Percentiles rank a stretch among this genome's conserved stretches.
Evolutionary conservation across 2,113 vertebrate genomes (phyloP).

Genomic region (Egretta garzetta): DNA sequence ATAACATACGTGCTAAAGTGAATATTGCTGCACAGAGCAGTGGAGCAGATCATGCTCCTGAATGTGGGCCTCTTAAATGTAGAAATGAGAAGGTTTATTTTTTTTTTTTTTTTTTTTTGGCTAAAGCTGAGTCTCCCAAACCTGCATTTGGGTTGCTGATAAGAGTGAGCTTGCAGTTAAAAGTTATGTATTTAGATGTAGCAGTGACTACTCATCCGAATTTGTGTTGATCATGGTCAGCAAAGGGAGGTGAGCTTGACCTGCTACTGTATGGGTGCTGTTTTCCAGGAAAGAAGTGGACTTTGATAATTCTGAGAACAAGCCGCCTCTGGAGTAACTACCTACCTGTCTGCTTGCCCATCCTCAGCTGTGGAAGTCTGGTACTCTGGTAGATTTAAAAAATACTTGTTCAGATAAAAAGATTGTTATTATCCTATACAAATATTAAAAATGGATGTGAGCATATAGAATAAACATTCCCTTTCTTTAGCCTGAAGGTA

Average conservation of each 20-base stretch:
- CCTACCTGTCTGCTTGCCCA: neutral
- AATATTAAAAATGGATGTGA: neutral
- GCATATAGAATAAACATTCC: neutral
- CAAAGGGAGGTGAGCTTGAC: neutral
- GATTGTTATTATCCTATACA: neutral
- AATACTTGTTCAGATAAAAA: neutral
- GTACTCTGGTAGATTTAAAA: neutral
- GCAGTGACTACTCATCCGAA: neutral
- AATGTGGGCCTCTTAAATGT: neutral
- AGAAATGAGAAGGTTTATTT: neutral
- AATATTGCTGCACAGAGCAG: neutral
- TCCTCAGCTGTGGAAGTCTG: neutral
- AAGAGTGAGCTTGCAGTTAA: neutral
- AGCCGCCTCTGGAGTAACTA: neutral
- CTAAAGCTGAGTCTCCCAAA: neutral
- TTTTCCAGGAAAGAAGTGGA: neutral
- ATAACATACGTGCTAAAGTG: neutral
- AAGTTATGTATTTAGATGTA: neutral
- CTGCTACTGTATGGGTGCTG: neutral
- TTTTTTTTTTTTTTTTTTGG: neutral
- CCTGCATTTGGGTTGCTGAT: neutral
- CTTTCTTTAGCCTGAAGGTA: neutral
- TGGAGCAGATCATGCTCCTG: neutral
- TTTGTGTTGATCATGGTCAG: neutral
- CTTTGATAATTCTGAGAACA: neutral